Evolutionary conservation across 2,113 vertebrate genomes (phyloP).

Genomic region (Zosterops hypoxanthus): DNA sequence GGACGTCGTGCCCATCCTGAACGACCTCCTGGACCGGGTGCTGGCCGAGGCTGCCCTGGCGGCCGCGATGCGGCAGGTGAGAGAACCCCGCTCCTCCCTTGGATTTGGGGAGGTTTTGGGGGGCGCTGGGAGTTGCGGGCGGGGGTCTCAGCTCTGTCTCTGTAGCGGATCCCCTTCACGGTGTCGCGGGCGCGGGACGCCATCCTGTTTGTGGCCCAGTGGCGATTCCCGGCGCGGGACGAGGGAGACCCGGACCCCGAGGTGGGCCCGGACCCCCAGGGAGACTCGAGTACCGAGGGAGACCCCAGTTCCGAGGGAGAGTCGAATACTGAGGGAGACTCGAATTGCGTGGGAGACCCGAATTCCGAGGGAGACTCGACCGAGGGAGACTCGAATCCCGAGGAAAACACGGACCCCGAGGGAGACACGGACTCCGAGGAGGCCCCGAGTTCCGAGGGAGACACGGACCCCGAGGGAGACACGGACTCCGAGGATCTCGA

Average conservation of each 20-base stretch:
- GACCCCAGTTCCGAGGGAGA: too few relatives aligned
- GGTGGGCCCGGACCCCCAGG: neutral
- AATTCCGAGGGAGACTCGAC: too few relatives aligned
- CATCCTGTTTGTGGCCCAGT: slow-evolving; percentile 71
- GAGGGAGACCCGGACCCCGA: slow-evolving; percentile 61
- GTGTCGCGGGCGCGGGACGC: slow-evolving; percentile 71
- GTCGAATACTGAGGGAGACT: too few relatives aligned
- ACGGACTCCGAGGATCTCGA: neutral
- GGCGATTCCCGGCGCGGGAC: slow-evolving; percentile 75
- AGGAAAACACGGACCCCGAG: neutral
- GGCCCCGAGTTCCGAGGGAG: neutral
- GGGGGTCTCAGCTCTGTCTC: neutral
- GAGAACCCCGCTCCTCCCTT: accelerated
- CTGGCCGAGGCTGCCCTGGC: slow-evolving; percentile 64
- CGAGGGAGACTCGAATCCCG: slow-evolving; percentile 54
- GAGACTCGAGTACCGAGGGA: slow-evolving; percentile 26
- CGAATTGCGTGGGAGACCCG: too few relatives aligned
- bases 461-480: neutral
- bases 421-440: too few relatives aligned
- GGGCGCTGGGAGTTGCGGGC: accelerated
- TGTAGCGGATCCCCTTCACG: slow-evolving; percentile 76
- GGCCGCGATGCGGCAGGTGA: slow-evolving; percentile 50
- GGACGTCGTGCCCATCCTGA: slow-evolving; percentile 69
- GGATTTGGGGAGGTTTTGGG: neutral
- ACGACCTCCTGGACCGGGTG: slow-evolving; percentile 67